A percentile compares a stretch with the other conserved stretches of the same genome.
These are phyloP conservation scores for Caenorhabditis macrosperma DNA, from an alignment of 2,888 invertebrate species.

Conservation along the genomic window DNA sequence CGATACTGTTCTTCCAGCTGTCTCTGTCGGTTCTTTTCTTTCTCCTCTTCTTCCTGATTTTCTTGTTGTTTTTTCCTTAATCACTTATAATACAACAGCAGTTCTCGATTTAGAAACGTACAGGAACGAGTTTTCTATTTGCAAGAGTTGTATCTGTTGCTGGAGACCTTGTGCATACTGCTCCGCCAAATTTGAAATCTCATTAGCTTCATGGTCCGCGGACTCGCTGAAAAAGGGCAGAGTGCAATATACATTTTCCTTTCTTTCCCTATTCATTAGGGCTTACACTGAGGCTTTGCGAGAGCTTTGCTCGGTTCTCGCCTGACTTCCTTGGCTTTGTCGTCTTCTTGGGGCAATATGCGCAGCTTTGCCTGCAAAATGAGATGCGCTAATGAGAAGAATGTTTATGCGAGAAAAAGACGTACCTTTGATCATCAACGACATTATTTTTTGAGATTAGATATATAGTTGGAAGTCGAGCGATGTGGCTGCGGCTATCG, in stretches of 20 bases:
- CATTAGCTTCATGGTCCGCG: constrained; percentile 42
- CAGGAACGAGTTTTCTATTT: constrained; percentile 68
- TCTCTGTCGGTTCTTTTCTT: background rate
- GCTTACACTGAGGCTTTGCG: constrained; percentile 33
- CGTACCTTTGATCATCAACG: constrained; percentile 31
- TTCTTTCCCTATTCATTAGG: constrained; percentile 12
- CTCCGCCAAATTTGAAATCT: constrained; percentile 49
- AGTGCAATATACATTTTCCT: background rate
- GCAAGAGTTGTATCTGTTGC: constrained; percentile 69
- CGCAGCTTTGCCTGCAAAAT: constrained; percentile 37
- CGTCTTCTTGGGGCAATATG: constrained; percentile 40
- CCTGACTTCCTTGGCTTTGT: constrained; percentile 16
- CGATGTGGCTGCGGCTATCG: constrained; percentile 1
- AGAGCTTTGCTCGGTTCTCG: constrained; percentile 25
- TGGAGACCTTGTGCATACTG: constrained; percentile 69
- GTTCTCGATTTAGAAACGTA: constrained; percentile 25
- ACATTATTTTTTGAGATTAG: constrained; percentile 18
- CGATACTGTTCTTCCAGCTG: constrained; percentile 26
- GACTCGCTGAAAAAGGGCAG: constrained; percentile 11
- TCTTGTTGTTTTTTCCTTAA: constrained; percentile 27
- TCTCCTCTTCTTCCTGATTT: constrained; percentile 5
- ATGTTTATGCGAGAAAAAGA: background rate
- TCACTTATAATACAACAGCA: background rate
- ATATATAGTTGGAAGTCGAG: constrained; percentile 3
- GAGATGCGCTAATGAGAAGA: background rate